Conservation (phyloP, 2,888 invertebrate species). For the Cremastinae sp. region DNA sequence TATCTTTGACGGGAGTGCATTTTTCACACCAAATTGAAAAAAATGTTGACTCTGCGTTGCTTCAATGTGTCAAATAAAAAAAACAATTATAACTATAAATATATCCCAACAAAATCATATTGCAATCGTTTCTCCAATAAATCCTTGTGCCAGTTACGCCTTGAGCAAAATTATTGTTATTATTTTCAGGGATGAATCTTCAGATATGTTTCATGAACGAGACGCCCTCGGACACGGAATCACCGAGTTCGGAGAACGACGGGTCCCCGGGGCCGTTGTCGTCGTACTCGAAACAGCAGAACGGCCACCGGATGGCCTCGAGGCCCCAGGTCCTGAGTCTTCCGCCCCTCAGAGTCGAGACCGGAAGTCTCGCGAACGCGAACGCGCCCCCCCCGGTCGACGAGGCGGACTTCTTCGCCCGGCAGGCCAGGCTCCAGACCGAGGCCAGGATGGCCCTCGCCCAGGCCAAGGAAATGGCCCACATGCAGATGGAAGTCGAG, state of each 20-base stretch:
- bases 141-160: too few species aligned
- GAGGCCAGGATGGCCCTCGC: slow-evolving; percentile 93
- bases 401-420: slow-evolving; percentile 90
- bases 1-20: too few species aligned
- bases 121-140: slow-evolving; percentile 19
- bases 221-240: slow-evolving; percentile 91
- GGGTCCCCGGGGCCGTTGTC: slow-evolving; percentile 65
- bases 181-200: slow-evolving; percentile 90
- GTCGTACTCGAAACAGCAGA: slow-evolving; percentile 60
- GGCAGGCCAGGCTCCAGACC: slow-evolving; percentile 89
- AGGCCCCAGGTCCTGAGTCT: slow-evolving; percentile 77
- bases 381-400: slow-evolving; percentile 80
- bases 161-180: too few species aligned
- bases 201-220: slow-evolving; percentile 98
- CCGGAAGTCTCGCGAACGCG: slow-evolving; percentile 48
- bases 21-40: too few species aligned
- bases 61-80: too few species aligned
- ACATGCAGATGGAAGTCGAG: slow-evolving; percentile 94
- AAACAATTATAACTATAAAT: neutral
- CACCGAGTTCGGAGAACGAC: slow-evolving; percentile 88
- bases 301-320: slow-evolving; percentile 56
- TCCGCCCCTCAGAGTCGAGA: slow-evolving; percentile 75
- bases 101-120: neutral
- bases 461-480: slow-evolving; percentile 95
- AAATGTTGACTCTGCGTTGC: too few species aligned